Conservation (phyloP, 2,888 invertebrate species). For the Notocelia uddmanniana region DNA sequence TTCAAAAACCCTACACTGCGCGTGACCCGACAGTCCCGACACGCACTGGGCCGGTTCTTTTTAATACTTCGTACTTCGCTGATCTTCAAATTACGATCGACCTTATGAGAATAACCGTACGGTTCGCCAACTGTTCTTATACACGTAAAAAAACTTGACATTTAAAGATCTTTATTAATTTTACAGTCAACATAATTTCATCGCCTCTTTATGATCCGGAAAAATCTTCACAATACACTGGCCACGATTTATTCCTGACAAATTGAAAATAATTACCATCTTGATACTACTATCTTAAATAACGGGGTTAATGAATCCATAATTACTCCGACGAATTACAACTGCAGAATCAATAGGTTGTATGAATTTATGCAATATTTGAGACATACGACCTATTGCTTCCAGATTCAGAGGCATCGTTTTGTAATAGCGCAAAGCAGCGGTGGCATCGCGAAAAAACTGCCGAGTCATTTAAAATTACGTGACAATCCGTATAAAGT, state of each 20-base stretch:
- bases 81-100: constrained; percentile 2
- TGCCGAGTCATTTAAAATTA: constrained; percentile 4
- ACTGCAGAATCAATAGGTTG: neutral
- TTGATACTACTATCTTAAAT: constrained; percentile 2
- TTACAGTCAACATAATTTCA: constrained; percentile 21
- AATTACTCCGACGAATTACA: neutral
- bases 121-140: neutral
- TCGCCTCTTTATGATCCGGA: constrained; percentile 28
- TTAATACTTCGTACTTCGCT: neutral
- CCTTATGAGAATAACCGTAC: neutral
- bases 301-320: neutral
- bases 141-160: constrained; percentile 22
- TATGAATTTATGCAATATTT: neutral
- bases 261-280: constrained; percentile 18
- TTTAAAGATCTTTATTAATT: constrained; percentile 32
- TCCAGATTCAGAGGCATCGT: neutral
- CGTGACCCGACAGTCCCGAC: no score
- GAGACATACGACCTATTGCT: neutral
- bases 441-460: constrained; percentile 2
- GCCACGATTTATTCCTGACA: constrained; percentile 17
- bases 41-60: no score
- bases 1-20: no score
- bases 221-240: neutral
- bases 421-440: constrained; percentile 8
- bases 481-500: constrained; percentile 8